These are phyloP conservation scores for Globodera rostochiensis DNA, from an alignment of 1,140 invertebrate genomes.

Conservation along the genomic window DNA sequence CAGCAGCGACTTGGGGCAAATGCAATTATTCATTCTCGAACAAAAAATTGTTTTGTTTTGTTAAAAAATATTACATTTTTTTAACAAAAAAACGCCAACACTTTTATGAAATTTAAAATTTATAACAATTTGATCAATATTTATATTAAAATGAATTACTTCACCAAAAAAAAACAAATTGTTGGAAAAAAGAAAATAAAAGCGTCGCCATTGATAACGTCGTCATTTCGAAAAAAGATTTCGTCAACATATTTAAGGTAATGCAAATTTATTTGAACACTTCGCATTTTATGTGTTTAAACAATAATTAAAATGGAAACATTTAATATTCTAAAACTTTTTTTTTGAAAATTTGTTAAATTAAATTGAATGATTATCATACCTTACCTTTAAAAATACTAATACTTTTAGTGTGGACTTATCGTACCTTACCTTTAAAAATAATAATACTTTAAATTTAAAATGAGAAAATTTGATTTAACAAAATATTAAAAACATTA, in stretches of 20 bases:
- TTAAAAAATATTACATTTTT: no score
- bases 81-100: no score
- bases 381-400: background rate
- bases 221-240: background rate
- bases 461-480: background rate
- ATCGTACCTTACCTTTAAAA: background rate
- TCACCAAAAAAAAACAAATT: background rate
- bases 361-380: background rate
- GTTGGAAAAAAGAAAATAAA: background rate
- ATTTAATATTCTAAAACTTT: background rate
- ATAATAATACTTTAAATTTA: background rate
- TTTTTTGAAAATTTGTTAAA: background rate
- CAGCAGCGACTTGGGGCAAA: no score
- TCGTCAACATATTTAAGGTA: background rate
- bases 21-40: no score
- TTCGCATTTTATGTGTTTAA: background rate
- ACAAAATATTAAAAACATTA: background rate
- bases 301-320: background rate
- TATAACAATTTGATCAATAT: no score
- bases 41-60: no score
- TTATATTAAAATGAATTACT: background rate
- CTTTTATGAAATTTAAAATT: no score
- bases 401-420: background rate
- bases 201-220: background rate
- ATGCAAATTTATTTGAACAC: no score